Evolutionary conservation across 2,888 invertebrate species (phyloP).

Genomic region (Scaeva pyrastri): DNA sequence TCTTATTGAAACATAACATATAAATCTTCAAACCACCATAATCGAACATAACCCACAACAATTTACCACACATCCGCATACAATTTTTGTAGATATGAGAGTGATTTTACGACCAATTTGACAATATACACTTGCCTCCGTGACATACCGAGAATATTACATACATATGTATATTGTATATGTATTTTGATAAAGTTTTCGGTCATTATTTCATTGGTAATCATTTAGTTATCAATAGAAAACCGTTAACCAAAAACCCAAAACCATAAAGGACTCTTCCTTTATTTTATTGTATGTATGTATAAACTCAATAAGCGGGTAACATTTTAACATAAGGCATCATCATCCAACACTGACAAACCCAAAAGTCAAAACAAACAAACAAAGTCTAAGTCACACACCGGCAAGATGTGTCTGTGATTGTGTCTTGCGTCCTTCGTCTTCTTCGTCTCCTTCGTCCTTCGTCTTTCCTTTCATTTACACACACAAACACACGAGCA

Average conservation of each 20-base stretch:
- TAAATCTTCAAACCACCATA: too few species aligned
- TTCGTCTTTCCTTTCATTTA: constrained; percentile 18
- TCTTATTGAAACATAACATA: too few species aligned
- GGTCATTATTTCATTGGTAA: constrained; percentile 15
- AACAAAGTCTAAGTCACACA: not conserved
- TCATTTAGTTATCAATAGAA: constrained; percentile 22
- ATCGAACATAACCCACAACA: too few species aligned
- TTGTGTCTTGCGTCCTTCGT: not conserved
- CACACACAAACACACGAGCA: too few species aligned
- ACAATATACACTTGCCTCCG: not conserved
- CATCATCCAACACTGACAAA: not conserved
- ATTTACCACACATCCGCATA: too few species aligned
- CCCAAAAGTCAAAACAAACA: not conserved
- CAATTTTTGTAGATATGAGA: too few species aligned
- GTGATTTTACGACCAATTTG: too few species aligned
- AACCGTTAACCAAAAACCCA: not conserved
- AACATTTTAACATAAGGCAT: constrained; percentile 9
- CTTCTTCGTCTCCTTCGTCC: too few species aligned
- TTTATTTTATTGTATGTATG: not conserved
- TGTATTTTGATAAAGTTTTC: not conserved
- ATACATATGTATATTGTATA: too few species aligned
- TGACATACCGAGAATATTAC: not conserved
- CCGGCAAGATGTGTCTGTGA: constrained; percentile 2
- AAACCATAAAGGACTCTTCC: not conserved
- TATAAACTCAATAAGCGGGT: not conserved